phyloP scores from a whole-genome alignment of 2,888 invertebrate genomes.

The Orthonychiurus folsomi region DNA sequence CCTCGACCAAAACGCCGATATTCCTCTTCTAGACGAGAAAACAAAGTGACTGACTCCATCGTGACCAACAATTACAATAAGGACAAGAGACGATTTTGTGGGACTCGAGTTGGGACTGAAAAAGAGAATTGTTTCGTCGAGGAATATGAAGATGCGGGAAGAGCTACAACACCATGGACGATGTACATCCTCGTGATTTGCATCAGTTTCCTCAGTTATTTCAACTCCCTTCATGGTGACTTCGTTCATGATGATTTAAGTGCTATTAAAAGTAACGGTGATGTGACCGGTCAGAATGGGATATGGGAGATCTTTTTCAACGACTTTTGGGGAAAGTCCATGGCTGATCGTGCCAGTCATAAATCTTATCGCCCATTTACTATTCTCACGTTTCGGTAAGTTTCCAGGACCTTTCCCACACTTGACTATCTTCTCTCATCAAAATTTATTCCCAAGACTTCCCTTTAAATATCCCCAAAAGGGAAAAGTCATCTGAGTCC shows the following conservation, averaged over 20 bases:
- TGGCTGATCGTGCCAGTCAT: slow-evolving; percentile 71
- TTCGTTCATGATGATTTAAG: slow-evolving; percentile 84
- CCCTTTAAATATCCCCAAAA: no score
- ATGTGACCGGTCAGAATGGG: slow-evolving; percentile 61
- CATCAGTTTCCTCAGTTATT: slow-evolving; percentile 60
- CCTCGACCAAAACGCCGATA: slow-evolving; percentile 31
- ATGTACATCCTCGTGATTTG: slow-evolving; percentile 55
- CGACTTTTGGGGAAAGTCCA: slow-evolving; percentile 85
- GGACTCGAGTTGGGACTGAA: not conserved
- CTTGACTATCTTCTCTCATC: slow-evolving; percentile 3
- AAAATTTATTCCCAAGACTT: not conserved
- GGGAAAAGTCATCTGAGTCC: no score
- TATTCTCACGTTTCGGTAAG: slow-evolving; percentile 74
- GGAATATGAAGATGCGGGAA: no score
- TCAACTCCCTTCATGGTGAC: slow-evolving; percentile 66
- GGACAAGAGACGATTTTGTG: not conserved
- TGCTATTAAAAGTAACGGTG: slow-evolving; percentile 69
- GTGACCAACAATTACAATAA: not conserved
- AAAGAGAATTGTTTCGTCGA: not conserved
- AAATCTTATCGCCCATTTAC: slow-evolving; percentile 80
- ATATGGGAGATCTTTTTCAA: slow-evolving; percentile 58
- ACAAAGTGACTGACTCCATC: slow-evolving; percentile 14
- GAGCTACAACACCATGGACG: slow-evolving; percentile 39
- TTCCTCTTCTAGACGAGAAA: slow-evolving; percentile 27
- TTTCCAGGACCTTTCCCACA: slow-evolving; percentile 23